phyloP scores from a whole-genome alignment of 2,113 vertebrate genomes.

The Hippotragus niger region DNA sequence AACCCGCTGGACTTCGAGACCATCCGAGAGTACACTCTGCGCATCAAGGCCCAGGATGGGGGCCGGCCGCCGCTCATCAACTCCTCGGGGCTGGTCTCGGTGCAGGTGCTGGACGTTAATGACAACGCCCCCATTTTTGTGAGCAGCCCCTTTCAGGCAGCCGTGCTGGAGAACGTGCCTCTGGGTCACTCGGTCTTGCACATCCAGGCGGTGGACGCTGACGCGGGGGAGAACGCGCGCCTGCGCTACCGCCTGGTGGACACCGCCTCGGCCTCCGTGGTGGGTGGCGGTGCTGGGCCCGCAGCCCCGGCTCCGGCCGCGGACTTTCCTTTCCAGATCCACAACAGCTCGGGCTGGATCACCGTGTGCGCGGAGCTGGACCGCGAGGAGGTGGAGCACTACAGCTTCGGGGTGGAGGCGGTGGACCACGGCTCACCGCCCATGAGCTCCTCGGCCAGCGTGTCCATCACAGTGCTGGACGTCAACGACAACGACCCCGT shows the following conservation, averaged over 20 bases:
- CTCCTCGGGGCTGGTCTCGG: slow-evolving; percentile 91
- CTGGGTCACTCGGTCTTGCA: slow-evolving; percentile 94
- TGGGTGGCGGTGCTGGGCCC: background rate
- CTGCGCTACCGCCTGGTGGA: slow-evolving; percentile 92
- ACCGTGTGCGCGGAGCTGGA: slow-evolving; percentile 90
- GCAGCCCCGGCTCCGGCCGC: background rate
- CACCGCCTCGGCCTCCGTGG: background rate
- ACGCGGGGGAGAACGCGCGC: slow-evolving; percentile 92
- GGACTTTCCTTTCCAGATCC: slow-evolving; percentile 92
- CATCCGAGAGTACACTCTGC: slow-evolving; percentile 91
- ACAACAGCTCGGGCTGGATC: slow-evolving; percentile 97
- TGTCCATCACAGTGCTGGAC: slow-evolving; percentile 93
- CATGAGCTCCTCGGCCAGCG: slow-evolving; percentile 95
- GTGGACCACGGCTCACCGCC: slow-evolving; percentile 89
- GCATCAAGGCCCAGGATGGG: slow-evolving; percentile 96
- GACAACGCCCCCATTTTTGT: slow-evolving; percentile 98
- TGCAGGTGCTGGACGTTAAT: slow-evolving; percentile 95
- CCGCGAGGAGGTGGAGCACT: slow-evolving; percentile 91
- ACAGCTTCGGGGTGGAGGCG: slow-evolving; percentile 94
- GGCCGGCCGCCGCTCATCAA: slow-evolving; percentile 96
- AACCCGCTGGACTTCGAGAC: slow-evolving; percentile 95
- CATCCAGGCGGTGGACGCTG: slow-evolving; percentile 94
- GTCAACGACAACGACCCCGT: slow-evolving; percentile 95
- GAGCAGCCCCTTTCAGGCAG: slow-evolving; percentile 96
- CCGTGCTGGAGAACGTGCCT: slow-evolving; percentile 92